Evolutionary conservation across 2,113 vertebrate genomes (phyloP), one percentile per base, ranked within the genome.

Genomic region (Chrysochloris asiatica): DNA sequence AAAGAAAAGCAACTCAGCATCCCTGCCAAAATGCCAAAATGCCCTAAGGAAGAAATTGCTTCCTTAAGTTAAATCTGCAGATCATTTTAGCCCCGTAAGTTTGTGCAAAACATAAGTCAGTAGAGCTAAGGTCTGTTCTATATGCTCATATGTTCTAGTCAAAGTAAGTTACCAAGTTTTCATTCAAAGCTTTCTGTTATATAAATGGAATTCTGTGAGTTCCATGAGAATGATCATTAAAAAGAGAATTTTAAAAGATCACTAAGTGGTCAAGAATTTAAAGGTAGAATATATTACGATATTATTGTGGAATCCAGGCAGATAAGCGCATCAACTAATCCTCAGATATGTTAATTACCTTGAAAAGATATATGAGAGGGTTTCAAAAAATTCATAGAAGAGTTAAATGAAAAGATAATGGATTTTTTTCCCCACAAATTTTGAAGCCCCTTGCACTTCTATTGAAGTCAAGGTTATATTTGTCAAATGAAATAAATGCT

Each of bases 1-100:
- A 73, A 82, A 73, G 90, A 93, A 95, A 94, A 76, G 80, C 50
- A 84, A 50, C 43, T 90, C 63, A 65, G 89, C 54, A 75, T 84
- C 50, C 28, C 41, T 84, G 93, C 94, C 96, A 97, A 97, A 95
- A 96, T 95, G 94, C 92, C 94, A 95, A 86, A 96, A 96, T 94
- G 73, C 93, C 94, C 93, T 19, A 63, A 95, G 90, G 95, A 95
- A 89, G 73, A 94, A 94, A 95, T 89, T 94, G 63, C 63, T 97
- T 96, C 94, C 93, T 92, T 41, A 16, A 95, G 86, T 93, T 94
- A 94, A 96, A 95, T 89, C 94, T 97, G 96, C 80, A 93, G 75
- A 96, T 95, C 72, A 97, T 96, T 96, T 96, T 78, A 88, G 36
- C 45, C 90, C 86, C 36, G 56, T 91, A 90, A 94, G 93, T 92